Evolutionary conservation across 1,140 invertebrate species (phyloP).

Genomic region (Oedothorax gibbosus): DNA sequence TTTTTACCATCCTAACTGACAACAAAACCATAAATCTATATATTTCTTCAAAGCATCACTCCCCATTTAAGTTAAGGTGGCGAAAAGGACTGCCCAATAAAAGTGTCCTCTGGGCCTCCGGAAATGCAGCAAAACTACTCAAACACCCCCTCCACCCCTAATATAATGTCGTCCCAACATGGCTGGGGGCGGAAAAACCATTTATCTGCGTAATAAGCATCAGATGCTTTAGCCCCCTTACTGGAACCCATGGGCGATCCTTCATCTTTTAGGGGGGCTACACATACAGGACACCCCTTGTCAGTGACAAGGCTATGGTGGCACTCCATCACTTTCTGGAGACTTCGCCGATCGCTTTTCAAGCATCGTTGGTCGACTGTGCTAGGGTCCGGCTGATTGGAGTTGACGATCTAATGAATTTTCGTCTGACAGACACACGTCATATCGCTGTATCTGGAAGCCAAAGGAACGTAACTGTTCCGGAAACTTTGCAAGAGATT

Average conservation of each 20-base stretch:
- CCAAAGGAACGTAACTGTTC: no score
- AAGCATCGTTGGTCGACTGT: slow-evolving; percentile 15
- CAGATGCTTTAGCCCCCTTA: slow-evolving; percentile 16
- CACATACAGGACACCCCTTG: slow-evolving; percentile 31
- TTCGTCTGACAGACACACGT: neutral
- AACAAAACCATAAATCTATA: no score
- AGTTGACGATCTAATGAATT: slow-evolving; percentile 32
- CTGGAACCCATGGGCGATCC: neutral
- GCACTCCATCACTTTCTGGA: slow-evolving; percentile 36
- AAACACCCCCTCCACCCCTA: slow-evolving; percentile 6
- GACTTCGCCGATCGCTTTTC: slow-evolving; percentile 34
- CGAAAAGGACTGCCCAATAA: no score
- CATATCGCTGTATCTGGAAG: no score
- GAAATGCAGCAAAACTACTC: neutral
- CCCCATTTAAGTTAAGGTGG: no score
- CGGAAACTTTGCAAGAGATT: no score
- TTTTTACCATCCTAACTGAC: no score
- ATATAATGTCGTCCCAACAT: slow-evolving; percentile 55
- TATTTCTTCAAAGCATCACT: no score
- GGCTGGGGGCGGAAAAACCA: slow-evolving; percentile 46
- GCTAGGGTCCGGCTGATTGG: neutral
- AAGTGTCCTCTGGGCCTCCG: no score
- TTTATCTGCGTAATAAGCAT: slow-evolving; percentile 59
- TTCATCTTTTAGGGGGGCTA: slow-evolving; percentile 33
- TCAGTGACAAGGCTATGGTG: slow-evolving; percentile 44